A percentile compares a stretch with the other conserved stretches of the same genome.
Conservation (phyloP, 1,140 invertebrate genomes). For the Diorhabda carinulata region DNA sequence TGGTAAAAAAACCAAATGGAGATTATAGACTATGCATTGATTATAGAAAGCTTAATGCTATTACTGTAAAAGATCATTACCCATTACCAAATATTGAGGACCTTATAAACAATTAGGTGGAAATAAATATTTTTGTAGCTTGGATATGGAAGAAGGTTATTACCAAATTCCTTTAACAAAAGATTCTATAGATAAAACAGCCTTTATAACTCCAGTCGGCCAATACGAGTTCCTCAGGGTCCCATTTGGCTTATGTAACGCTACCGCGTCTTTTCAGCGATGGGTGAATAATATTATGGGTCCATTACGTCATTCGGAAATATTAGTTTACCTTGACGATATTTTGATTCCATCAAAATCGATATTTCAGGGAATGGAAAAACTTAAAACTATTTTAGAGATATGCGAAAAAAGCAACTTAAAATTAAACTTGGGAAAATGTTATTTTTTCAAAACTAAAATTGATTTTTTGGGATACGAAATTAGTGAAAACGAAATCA, state of each 20-base stretch:
- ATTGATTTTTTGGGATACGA: too few species aligned
- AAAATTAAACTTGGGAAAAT: too few species aligned
- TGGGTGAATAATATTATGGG: too few species aligned
- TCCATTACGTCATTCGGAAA: too few species aligned
- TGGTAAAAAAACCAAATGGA: slow-evolving; percentile 40
- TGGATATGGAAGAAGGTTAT: slow-evolving; percentile 35
- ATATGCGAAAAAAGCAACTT: too few species aligned
- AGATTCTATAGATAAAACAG: slow-evolving; percentile 31
- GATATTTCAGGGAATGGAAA: too few species aligned
- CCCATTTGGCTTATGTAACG: slow-evolving; percentile 37
- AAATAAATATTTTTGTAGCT: slow-evolving; percentile 35
- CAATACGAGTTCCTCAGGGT: slow-evolving; percentile 34
- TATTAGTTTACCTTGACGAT: too few species aligned
- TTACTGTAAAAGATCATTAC: slow-evolving; percentile 7
- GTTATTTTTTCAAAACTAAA: too few species aligned
- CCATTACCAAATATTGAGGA: slow-evolving; percentile 38
- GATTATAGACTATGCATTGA: slow-evolving; percentile 41
- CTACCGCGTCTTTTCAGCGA: not conserved
- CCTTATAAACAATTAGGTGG: slow-evolving; percentile 44
- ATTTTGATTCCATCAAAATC: too few species aligned
- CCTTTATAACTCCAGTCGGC: slow-evolving; percentile 33
- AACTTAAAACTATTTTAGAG: too few species aligned
- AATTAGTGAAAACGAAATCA: too few species aligned
- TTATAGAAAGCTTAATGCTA: slow-evolving; percentile 39
- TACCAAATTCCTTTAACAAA: slow-evolving; percentile 38